These are phyloP conservation scores for honey bee (Apis mellifera) DNA, from an alignment of 1,140 invertebrate species.

Conservation along the genomic window Amel_HAv3.1 CM009944.2:6654501-6655000, in stretches of 20 bases:
- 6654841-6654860: not conserved
- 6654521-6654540: constrained; percentile 1
- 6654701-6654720: not conserved
- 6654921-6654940: constrained; percentile 4
- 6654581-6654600: constrained; percentile 27
- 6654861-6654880: not conserved
- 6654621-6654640: constrained; percentile 35
- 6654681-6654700: not conserved
- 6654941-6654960: not conserved
- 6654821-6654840: constrained; percentile 7
- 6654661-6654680: not conserved
- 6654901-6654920: not conserved
- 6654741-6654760: not conserved
- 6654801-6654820: constrained; percentile 30
- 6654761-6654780: not conserved
- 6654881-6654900: not conserved
- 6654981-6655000: not conserved
- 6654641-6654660: constrained; percentile 34
- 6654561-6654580: not conserved
- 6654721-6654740: not conserved
- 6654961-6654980: constrained; percentile 11
- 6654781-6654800: constrained; percentile 28
- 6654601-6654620: constrained; percentile 3
- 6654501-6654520: not conserved
- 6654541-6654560: constrained; percentile 25